A percentile compares a stretch with the other conserved stretches of the same genome.
phyloP scores from a whole-genome alignment of 2,888 invertebrate genomes.

The Morpho deidamia region DNA sequence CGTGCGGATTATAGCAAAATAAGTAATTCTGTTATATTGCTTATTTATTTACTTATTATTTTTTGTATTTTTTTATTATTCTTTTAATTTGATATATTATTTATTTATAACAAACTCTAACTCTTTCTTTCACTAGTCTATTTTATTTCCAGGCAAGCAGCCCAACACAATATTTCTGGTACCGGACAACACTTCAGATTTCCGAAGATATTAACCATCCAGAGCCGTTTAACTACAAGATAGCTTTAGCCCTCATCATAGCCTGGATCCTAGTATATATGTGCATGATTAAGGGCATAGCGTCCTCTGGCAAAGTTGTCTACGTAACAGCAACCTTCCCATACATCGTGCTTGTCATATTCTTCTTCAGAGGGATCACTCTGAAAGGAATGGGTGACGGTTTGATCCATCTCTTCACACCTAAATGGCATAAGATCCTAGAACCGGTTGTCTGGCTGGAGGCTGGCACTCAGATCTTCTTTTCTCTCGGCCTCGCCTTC shows the following conservation, averaged over 20 bases:
- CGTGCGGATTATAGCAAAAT: too few species aligned
- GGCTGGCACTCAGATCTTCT: constrained; percentile 98
- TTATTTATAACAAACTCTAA: too few species aligned
- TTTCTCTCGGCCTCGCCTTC: constrained; percentile 96
- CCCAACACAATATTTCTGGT: constrained; percentile 97
- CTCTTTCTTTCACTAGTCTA: neutral
- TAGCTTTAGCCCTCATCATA: constrained; percentile 89
- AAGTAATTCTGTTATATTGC: too few species aligned
- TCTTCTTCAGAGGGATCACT: constrained; percentile 96
- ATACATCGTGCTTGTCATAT: constrained; percentile 95
- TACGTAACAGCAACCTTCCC: constrained; percentile 98
- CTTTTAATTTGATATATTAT: too few species aligned
- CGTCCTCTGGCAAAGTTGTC: constrained; percentile 97
- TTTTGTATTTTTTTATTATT: too few species aligned
- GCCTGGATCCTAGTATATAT: constrained; percentile 97
- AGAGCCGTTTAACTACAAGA: constrained; percentile 93
- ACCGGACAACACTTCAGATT: constrained; percentile 93
- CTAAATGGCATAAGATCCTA: constrained; percentile 92
- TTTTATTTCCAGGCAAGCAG: constrained; percentile 84
- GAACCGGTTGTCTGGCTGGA: constrained; percentile 98
- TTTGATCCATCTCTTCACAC: constrained; percentile 92
- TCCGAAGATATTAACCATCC: constrained; percentile 93
- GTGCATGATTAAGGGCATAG: constrained; percentile 98
- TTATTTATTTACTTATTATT: too few species aligned
- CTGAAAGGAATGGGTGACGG: constrained; percentile 93